Conservation (phyloP, 1,140 invertebrate species). For the Ruditapes philippinarum region DNA sequence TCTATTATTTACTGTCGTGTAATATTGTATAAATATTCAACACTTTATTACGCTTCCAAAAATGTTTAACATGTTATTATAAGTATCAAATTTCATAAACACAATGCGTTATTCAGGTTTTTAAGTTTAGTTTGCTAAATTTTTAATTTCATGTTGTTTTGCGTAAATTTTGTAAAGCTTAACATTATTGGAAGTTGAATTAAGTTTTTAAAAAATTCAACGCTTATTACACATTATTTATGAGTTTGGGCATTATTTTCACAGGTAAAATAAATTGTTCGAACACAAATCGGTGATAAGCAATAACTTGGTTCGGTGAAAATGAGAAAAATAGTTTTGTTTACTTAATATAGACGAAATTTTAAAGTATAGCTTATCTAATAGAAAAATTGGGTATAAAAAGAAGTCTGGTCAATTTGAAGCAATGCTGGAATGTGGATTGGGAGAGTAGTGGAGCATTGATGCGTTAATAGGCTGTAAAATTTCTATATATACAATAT, state of each 20-base stretch:
- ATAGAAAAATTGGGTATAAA: neutral
- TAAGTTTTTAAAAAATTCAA: too few species aligned
- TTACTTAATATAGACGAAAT: neutral
- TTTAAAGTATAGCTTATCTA: neutral
- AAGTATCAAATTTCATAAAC: neutral
- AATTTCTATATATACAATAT: slow-evolving; percentile 18
- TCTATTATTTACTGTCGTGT: neutral
- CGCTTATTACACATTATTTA: neutral
- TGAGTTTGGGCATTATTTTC: neutral
- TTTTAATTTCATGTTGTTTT: too few species aligned
- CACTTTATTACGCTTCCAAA: neutral
- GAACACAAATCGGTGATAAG: neutral
- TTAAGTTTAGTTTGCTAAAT: too few species aligned
- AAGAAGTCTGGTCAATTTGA: slow-evolving; percentile 1
- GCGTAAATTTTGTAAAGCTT: too few species aligned
- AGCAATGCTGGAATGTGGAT: neutral
- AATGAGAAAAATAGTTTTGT: neutral
- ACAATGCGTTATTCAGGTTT: too few species aligned
- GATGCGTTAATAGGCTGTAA: slow-evolving; percentile 27
- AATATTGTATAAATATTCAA: neutral
- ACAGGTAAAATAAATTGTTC: neutral
- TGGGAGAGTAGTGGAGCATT: neutral
- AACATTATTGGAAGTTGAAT: too few species aligned
- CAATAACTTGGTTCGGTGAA: neutral
- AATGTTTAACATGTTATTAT: neutral